Conservation (phyloP, 2,888 invertebrate genomes). For the Tenthredo amoena region DNA sequence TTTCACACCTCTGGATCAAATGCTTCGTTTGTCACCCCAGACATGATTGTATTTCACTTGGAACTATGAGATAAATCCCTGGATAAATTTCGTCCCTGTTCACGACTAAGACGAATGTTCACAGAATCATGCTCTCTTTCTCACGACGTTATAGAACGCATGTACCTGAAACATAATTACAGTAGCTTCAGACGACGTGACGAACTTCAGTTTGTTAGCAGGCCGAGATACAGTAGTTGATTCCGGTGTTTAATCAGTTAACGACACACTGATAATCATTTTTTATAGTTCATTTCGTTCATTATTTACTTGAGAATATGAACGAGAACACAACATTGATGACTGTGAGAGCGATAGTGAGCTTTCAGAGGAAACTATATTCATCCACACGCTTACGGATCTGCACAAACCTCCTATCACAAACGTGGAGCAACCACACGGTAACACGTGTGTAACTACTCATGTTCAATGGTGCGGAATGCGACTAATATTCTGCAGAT, state of each 20-base stretch:
- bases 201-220: not conserved
- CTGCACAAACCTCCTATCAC: not conserved
- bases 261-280: not conserved
- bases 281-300: not conserved
- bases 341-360: not conserved
- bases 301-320: too few species aligned
- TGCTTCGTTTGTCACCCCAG: conserved; percentile 35
- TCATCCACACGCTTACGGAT: not conserved
- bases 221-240: not conserved
- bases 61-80: not conserved
- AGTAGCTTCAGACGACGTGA: not conserved
- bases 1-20: conserved; percentile 21
- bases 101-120: not conserved
- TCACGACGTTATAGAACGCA: not conserved
- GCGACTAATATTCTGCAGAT: not conserved
- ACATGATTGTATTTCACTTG: not conserved
- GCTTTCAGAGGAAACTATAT: not conserved
- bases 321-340: not conserved
- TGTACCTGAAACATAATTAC: conserved; percentile 14
- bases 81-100: not conserved
- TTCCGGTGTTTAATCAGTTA: not conserved
- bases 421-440: not conserved
- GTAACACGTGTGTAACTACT: not conserved
- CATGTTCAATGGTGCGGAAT: not conserved
- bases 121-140: not conserved